Evolutionary conservation across 1,140 invertebrate species (phyloP).

Genomic region (Cydia pomonella): DNA sequence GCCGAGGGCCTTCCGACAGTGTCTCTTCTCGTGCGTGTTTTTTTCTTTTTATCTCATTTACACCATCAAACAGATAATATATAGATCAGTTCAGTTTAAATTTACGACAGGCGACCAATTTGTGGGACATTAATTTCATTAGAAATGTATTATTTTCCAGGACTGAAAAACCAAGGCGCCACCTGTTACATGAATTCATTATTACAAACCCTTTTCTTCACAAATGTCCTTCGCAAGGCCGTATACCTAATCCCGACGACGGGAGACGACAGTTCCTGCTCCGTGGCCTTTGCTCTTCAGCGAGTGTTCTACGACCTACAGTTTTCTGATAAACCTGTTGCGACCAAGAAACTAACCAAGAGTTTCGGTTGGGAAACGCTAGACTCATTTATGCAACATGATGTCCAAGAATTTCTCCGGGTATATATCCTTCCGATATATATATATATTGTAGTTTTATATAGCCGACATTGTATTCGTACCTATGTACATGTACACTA

Average conservation of each 20-base stretch:
- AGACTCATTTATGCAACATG: constrained; percentile 99
- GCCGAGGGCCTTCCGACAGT: no score
- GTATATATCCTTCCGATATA: constrained; percentile 45
- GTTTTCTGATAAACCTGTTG: constrained; percentile 98
- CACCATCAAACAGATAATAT: no score
- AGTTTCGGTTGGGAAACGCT: constrained; percentile 99
- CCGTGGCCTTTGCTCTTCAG: constrained; percentile 95
- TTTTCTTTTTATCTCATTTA: no score
- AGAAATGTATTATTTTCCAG: constrained; percentile 60
- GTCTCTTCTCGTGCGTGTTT: no score
- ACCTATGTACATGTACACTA: no score
- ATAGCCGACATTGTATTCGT: no score
- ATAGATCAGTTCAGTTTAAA: no score
- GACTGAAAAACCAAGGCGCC: constrained; percentile 99
- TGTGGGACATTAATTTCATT: background rate
- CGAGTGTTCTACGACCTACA: constrained; percentile 99
- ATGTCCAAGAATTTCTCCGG: constrained; percentile 85
- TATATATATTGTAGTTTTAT: background rate
- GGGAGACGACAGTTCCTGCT: constrained; percentile 94
- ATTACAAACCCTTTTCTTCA: constrained; percentile 99
- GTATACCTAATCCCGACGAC: constrained; percentile 99
- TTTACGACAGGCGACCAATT: no score
- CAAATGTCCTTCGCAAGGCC: constrained; percentile 94
- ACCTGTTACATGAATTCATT: constrained; percentile 99
- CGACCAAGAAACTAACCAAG: constrained; percentile 99